phyloP scores from a whole-genome alignment of 2,113 vertebrate genomes.

The Prionailurus bengalensis region DNA sequence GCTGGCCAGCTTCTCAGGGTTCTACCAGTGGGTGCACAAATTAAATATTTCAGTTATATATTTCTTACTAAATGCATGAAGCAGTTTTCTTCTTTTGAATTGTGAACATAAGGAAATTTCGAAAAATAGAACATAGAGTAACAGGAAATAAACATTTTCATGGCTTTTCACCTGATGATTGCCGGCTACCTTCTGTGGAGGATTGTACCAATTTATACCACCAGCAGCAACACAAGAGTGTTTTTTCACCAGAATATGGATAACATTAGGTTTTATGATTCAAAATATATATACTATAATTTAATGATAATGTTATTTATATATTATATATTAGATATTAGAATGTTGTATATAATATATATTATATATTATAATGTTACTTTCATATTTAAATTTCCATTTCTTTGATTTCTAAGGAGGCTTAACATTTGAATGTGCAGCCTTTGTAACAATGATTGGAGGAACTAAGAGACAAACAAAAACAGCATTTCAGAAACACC shows the following conservation, averaged over 20 bases:
- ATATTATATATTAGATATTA: not conserved
- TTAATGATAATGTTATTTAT: not conserved
- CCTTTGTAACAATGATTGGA: not conserved
- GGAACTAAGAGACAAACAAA: conserved; percentile 7
- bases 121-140: not conserved
- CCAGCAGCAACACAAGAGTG: not conserved
- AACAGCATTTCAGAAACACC: conserved; percentile 1
- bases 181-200: not conserved
- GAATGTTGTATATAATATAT: too few species aligned
- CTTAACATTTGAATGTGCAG: conserved; percentile 9
- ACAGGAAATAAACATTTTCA: conserved; percentile 26
- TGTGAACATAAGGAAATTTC: not conserved
- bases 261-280: conserved; percentile 3
- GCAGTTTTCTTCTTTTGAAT: conserved; percentile 22
- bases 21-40: not conserved
- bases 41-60: not conserved
- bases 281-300: not conserved
- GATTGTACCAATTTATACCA: not conserved
- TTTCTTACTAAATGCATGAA: not conserved
- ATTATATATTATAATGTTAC: not conserved
- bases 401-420: not conserved
- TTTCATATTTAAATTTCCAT: conserved; percentile 22
- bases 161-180: not conserved
- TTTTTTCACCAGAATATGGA: not conserved
- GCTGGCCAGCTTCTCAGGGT: not conserved